phyloP scores from a whole-genome alignment of 2,797 vertebrate species.

The Acomys russatus region DNA sequence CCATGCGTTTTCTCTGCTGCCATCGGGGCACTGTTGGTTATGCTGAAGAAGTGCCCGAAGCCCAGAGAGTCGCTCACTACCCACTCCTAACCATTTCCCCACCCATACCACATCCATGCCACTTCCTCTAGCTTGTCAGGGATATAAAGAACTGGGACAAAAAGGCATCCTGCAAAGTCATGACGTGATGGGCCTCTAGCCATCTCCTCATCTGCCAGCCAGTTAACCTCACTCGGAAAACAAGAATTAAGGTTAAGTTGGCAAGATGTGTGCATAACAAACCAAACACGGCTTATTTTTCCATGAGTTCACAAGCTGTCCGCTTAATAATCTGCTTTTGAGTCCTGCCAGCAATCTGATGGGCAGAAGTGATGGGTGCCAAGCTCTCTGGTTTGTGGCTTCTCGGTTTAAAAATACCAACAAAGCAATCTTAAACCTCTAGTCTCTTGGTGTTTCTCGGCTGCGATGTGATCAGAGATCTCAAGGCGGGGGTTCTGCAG shows the following conservation, averaged over 20 bases:
- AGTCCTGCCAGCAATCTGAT: slow-evolving; percentile 18
- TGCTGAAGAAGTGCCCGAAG: not conserved
- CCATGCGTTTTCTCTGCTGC: not conserved
- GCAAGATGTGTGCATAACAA: not conserved
- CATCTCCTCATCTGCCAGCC: not conserved
- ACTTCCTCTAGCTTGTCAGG: not conserved
- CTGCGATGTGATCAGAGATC: not conserved
- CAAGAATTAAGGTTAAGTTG: slow-evolving; percentile 61
- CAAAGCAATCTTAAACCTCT: not conserved
- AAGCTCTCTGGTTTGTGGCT: not conserved
- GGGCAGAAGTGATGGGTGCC: not conserved
- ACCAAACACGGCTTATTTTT: slow-evolving; percentile 29
- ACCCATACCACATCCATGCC: not conserved
- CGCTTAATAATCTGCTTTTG: slow-evolving; percentile 44
- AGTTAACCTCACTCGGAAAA: slow-evolving; percentile 54
- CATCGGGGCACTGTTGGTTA: not conserved
- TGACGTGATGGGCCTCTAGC: not conserved
- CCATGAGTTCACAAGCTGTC: slow-evolving; percentile 55
- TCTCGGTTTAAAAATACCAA: slow-evolving; percentile 40
- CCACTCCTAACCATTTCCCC: not conserved
- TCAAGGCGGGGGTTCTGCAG: fast-evolving
- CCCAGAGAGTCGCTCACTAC: not conserved
- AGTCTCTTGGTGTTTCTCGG: not conserved
- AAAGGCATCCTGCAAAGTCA: not conserved
- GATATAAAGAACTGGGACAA: not conserved